A percentile compares a stretch with the other conserved stretches of the same genome.
These are phyloP conservation scores for Bradypodion pumilum DNA, from an alignment of 2,797 vertebrate genomes.

Conservation along the genomic window DNA sequence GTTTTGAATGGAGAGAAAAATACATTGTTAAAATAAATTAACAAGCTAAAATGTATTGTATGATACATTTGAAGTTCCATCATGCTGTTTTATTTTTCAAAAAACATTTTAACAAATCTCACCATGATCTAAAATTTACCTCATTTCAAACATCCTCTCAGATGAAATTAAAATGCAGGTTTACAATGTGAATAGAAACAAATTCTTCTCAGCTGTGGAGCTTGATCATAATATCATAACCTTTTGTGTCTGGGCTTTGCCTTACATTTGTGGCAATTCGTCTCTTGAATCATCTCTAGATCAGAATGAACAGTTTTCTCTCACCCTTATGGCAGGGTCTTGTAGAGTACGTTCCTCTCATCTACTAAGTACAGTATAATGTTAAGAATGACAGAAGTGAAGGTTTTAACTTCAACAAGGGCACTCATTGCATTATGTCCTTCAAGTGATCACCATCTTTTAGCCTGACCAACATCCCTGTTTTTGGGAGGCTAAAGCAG, in stretches of 20 bases:
- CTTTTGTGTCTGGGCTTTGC: background rate
- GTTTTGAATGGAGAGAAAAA: background rate
- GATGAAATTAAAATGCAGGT: background rate
- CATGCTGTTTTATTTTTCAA: background rate
- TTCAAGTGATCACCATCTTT: background rate
- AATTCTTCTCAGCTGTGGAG: background rate
- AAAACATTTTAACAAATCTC: background rate
- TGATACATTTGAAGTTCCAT: slow-evolving; percentile 21
- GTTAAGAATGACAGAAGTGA: background rate
- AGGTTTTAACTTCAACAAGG: background rate
- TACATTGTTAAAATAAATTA: background rate
- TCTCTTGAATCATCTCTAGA: background rate
- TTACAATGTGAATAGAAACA: background rate
- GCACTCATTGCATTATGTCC: background rate
- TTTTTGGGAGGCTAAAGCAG: background rate
- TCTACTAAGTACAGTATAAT: background rate
- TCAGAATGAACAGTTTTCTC: background rate
- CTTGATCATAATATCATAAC: background rate
- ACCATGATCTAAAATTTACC: background rate
- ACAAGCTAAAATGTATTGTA: background rate
- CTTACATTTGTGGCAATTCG: background rate
- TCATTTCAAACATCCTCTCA: background rate
- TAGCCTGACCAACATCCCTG: background rate
- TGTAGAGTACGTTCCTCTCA: background rate
- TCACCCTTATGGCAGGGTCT: no score